These are phyloP conservation scores for Drosophila pachea DNA, from an alignment of 1,140 invertebrate species.

Conservation along the genomic window DNA sequence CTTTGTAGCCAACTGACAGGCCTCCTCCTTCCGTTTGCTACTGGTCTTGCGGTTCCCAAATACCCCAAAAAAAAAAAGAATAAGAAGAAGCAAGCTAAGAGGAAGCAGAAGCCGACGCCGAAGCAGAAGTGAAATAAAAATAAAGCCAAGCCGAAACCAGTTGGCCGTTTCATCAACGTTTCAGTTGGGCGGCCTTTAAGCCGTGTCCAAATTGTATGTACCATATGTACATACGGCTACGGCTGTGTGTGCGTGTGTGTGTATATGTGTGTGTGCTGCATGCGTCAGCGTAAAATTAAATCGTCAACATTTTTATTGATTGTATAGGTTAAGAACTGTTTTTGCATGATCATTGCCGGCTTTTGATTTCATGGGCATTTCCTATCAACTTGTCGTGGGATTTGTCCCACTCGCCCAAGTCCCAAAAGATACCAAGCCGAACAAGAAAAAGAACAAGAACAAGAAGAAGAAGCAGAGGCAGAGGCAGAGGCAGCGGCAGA, in stretches of 20 bases:
- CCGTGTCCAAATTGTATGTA: conserved; percentile 13
- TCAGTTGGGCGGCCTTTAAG: conserved; percentile 23
- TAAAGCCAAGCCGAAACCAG: conserved; percentile 48
- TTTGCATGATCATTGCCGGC: conserved; percentile 72
- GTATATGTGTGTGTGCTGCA: conserved; percentile 28
- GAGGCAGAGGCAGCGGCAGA: no score
- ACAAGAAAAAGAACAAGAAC: background rate
- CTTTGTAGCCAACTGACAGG: conserved; percentile 57
- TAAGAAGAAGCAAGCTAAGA: conserved; percentile 3
- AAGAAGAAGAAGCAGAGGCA: no score
- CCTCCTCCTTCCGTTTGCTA: conserved; percentile 64
- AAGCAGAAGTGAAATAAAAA: background rate
- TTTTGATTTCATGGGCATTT: conserved; percentile 64
- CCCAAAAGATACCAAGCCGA: background rate
- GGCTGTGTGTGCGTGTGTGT: conserved; percentile 7
- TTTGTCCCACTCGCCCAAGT: no score
- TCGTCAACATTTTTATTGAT: conserved; percentile 73
- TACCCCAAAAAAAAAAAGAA: conserved; percentile 7
- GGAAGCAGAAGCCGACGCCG: no score
- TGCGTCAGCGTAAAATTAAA: conserved; percentile 74
- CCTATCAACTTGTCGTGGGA: conserved; percentile 60
- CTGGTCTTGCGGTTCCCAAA: conserved; percentile 50
- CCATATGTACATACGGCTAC: background rate
- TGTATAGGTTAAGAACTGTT: conserved; percentile 52
- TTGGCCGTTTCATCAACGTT: conserved; percentile 47